Evolutionary conservation across 2,888 invertebrate species (phyloP), one percentile per base, ranked within the genome.

Genomic region (Calephelis perditalis): DNA sequence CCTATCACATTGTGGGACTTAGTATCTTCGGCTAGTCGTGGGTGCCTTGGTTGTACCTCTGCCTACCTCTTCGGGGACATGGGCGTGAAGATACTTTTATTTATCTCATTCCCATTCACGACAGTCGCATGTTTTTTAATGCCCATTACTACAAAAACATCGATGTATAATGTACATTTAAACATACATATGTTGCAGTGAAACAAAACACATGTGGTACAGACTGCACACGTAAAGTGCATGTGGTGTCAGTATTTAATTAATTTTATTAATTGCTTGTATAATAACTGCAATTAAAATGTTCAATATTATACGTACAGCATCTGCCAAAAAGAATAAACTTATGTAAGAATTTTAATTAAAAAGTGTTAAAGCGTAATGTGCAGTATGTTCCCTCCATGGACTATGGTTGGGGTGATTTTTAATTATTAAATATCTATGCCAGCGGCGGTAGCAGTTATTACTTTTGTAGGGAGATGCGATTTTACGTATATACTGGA

Each of bases 401-500:
- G 73, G 78, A 72, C 78, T 35, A n/a, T 35, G 54, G 55, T 54
- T 59, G 83, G 87, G 88, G 88, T 83, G 87, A 84, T 87, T 90
- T 89, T 90, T 87, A 87, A 88, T 89, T 86, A 88, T 88, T 87
- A 87, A 87, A 84, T 85, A 79, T 87, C 83, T 84, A 83, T 84
- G 84, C 86, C 81, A 74, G 66, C 76, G 78, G 81, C 81, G 76
- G 77, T 75, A 73, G 78, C 74, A 82, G 73, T 84, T 85, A 84
- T 82, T 81, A 78, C 84, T 82, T 82, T 82, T 49, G 49, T 49
- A 49, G 49, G 15, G 49, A 49, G 49, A 49, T 49, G 49, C 49
- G 49, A 49, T 49, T 49, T 49, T 49, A 26, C 26, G 26, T 49
- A 15, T 49, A 15, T 49, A 49, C 49, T 7, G 15, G 26, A 49